Conservation (phyloP, 2,888 invertebrate genomes). For the Pandemis heparana region DNA sequence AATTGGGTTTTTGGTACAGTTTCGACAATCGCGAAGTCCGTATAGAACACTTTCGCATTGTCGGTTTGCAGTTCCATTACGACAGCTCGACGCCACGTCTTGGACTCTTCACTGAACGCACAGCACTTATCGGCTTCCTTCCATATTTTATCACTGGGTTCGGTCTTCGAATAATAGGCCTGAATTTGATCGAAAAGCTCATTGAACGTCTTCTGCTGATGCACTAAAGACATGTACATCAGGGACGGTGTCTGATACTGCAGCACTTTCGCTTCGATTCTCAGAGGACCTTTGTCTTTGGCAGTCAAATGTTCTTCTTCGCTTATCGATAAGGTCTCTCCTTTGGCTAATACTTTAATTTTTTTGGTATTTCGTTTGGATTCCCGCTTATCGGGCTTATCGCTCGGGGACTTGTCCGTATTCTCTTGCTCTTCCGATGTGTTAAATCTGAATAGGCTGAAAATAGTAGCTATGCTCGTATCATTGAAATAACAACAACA, state of each 20-base stretch:
- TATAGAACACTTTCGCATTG: constrained; percentile 85
- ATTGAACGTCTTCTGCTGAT: constrained; percentile 74
- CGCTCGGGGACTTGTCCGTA: constrained; percentile 60
- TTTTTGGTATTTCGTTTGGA: constrained; percentile 49
- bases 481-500: background rate
- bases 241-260: constrained; percentile 84
- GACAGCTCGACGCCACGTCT: constrained; percentile 88
- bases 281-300: constrained; percentile 79
- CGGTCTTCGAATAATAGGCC: constrained; percentile 72
- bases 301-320: constrained; percentile 64
- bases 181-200: constrained; percentile 85
- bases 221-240: constrained; percentile 85
- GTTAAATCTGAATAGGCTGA: constrained; percentile 68
- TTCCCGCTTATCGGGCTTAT: constrained; percentile 48
- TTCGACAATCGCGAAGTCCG: constrained; percentile 87
- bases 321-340: constrained; percentile 40
- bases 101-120: constrained; percentile 73
- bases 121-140: constrained; percentile 80
- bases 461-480: constrained; percentile 42
- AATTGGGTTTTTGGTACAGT: constrained; percentile 76
- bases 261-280: constrained; percentile 79
- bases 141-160: constrained; percentile 72
- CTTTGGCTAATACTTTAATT: constrained; percentile 57
- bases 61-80: constrained; percentile 69
- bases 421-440: constrained; percentile 60